phyloP scores from a whole-genome alignment of 2,888 invertebrate species.

The Acrobasis consociella region DNA sequence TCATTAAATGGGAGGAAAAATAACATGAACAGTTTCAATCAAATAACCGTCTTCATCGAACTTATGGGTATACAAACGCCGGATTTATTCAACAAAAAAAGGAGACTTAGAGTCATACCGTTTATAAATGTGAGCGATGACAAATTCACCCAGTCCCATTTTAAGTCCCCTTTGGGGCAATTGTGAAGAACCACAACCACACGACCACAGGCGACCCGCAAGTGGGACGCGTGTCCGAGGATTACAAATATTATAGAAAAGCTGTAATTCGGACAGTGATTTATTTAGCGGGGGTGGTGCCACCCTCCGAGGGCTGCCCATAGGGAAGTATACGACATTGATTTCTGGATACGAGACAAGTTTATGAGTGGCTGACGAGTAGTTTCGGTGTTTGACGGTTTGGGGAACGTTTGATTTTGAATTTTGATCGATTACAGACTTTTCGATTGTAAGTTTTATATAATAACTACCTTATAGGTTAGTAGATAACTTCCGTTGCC shows the following conservation, averaged over 20 bases:
- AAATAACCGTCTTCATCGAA: too few relatives aligned
- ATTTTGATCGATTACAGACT: not conserved
- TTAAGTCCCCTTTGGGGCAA: constrained; percentile 64
- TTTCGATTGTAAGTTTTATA: too few relatives aligned
- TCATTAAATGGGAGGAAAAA: too few relatives aligned
- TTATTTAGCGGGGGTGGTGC: constrained; percentile 78
- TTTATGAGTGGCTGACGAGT: constrained; percentile 51
- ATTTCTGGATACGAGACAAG: constrained; percentile 73
- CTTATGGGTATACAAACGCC: too few relatives aligned
- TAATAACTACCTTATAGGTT: too few relatives aligned
- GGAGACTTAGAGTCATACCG: not conserved
- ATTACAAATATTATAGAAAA: constrained; percentile 77
- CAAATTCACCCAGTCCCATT: constrained; percentile 59
- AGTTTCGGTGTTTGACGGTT: constrained; percentile 30
- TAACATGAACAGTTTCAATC: too few relatives aligned
- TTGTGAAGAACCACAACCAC: constrained; percentile 43
- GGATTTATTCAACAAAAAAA: too few relatives aligned
- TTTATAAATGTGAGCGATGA: constrained; percentile 45
- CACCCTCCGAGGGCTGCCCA: constrained; percentile 70
- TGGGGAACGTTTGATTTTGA: constrained; percentile 13
- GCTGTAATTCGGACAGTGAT: constrained; percentile 81
- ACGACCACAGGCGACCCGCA: constrained; percentile 22
- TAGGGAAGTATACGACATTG: constrained; percentile 73
- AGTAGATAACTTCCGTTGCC: too few relatives aligned
- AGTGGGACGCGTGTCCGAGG: constrained; percentile 61